Conservation (phyloP, 2,113 vertebrate species). For the Xenopus laevis region DNA sequence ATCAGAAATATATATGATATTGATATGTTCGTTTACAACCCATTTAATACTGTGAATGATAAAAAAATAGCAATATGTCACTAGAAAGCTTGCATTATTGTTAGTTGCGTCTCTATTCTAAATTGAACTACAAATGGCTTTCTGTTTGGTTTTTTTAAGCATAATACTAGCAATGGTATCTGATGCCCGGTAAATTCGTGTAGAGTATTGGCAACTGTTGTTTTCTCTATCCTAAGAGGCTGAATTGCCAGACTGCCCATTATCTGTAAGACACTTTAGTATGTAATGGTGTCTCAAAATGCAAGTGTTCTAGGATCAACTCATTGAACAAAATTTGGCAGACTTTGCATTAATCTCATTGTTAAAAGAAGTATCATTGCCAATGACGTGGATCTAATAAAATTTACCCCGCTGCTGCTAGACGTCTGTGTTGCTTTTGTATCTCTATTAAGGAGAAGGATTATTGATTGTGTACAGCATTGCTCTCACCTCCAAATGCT, state of each 20-base stretch:
- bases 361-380: constrained; percentile 11
- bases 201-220: background rate
- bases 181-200: too few relatives aligned
- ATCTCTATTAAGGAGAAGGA: constrained; percentile 11
- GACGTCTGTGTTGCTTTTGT: constrained; percentile 12
- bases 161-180: too few relatives aligned
- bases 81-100: too few relatives aligned
- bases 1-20: too few relatives aligned
- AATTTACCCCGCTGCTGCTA: constrained; percentile 7
- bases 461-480: constrained; percentile 17
- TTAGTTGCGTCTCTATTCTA: too few relatives aligned
- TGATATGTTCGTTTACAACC: too few relatives aligned
- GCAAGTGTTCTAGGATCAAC: constrained; percentile 28
- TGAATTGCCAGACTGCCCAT: background rate
- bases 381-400: constrained; percentile 14
- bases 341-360: constrained; percentile 12
- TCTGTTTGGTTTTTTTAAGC: too few relatives aligned
- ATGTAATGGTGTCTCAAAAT: constrained; percentile 1
- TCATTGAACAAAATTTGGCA: constrained; percentile 24
- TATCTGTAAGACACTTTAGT: background rate
- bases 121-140: too few relatives aligned
- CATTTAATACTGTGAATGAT: too few relatives aligned
- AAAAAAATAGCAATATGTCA: too few relatives aligned
- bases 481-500: constrained; percentile 16
- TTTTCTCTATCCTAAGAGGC: background rate